These are phyloP conservation scores for Drosophila oshimai DNA, from an alignment of 1,140 invertebrate species.

Conservation along the genomic window DNA sequence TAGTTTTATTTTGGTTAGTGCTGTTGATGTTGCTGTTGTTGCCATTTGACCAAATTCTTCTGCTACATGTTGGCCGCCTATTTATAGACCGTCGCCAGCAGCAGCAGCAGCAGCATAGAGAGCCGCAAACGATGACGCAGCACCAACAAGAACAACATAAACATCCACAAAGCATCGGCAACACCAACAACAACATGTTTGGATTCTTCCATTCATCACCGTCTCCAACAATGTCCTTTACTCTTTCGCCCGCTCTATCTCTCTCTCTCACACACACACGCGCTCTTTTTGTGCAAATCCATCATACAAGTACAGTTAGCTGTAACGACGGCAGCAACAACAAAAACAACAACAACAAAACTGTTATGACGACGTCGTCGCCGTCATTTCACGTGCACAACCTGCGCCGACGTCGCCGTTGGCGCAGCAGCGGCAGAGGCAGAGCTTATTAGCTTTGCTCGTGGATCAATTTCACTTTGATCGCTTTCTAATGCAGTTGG, in stretches of 20 bases:
- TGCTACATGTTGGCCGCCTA: slow-evolving; percentile 54
- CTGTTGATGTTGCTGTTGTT: slow-evolving; percentile 34
- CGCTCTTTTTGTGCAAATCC: not conserved
- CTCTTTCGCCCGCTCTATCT: not conserved
- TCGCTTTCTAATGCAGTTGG: slow-evolving; percentile 4
- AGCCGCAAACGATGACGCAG: slow-evolving; percentile 54
- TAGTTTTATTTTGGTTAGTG: slow-evolving; percentile 28
- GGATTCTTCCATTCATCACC: slow-evolving; percentile 12
- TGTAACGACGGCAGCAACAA: slow-evolving; percentile 15
- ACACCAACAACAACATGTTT: slow-evolving; percentile 20
- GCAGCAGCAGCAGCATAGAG: slow-evolving; percentile 13
- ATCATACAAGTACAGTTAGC: slow-evolving; percentile 41
- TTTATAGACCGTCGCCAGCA: slow-evolving; percentile 60
- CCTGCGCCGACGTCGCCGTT: not conserved
- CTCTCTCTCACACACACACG: not conserved
- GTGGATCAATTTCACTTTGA: slow-evolving; percentile 20
- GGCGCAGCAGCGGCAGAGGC: not conserved
- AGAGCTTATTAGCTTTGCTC: slow-evolving; percentile 8
- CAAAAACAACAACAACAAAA: not conserved
- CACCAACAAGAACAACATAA: slow-evolving; percentile 31
- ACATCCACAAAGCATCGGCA: slow-evolving; percentile 7
- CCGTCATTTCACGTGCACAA: slow-evolving; percentile 27
- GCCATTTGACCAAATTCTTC: slow-evolving; percentile 64
- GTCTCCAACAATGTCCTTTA: too few species aligned
- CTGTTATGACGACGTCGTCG: not conserved